A percentile compares a stretch with the other conserved stretches of the same genome.
Evolutionary conservation across 2,113 vertebrate species (phyloP).

Genomic region (Camelus dromedarius): DNA sequence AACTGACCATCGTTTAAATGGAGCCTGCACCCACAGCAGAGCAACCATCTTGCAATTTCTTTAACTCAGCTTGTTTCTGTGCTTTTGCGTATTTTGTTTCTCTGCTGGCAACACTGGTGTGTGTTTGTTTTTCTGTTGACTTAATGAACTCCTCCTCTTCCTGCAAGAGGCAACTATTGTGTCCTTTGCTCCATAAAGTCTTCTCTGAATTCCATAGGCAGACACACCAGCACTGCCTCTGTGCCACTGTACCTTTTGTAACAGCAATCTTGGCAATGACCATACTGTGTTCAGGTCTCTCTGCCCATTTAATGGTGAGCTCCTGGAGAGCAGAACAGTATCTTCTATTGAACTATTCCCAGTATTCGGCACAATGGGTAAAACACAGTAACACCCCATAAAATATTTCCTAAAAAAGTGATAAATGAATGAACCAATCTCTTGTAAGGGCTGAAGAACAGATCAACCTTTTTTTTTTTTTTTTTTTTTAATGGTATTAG

Average conservation of each 20-base stretch:
- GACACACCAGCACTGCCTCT: fast-evolving
- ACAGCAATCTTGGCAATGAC: background rate
- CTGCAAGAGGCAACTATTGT: background rate
- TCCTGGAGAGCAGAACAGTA: background rate
- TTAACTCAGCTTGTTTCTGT: background rate
- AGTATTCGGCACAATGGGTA: background rate
- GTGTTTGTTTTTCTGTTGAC: background rate
- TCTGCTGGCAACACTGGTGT: background rate
- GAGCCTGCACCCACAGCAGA: background rate
- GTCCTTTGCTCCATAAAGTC: background rate
- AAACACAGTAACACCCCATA: background rate
- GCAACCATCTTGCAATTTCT: background rate
- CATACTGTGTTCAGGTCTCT: background rate
- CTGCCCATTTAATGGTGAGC: background rate
- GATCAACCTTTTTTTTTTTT: background rate
- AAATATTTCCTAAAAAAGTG: background rate
- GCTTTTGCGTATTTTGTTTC: background rate
- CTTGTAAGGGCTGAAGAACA: background rate
- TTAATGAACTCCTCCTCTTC: background rate
- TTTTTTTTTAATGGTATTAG: background rate
- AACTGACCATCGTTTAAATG: background rate
- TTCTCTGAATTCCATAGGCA: background rate
- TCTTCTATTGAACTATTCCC: background rate
- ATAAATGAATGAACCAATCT: background rate
- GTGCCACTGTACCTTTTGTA: background rate